Percentiles rank a stretch among this genome's conserved stretches.
phyloP scores from a whole-genome alignment of 2,797 vertebrate species.

The Myioborus miniatus region DNA sequence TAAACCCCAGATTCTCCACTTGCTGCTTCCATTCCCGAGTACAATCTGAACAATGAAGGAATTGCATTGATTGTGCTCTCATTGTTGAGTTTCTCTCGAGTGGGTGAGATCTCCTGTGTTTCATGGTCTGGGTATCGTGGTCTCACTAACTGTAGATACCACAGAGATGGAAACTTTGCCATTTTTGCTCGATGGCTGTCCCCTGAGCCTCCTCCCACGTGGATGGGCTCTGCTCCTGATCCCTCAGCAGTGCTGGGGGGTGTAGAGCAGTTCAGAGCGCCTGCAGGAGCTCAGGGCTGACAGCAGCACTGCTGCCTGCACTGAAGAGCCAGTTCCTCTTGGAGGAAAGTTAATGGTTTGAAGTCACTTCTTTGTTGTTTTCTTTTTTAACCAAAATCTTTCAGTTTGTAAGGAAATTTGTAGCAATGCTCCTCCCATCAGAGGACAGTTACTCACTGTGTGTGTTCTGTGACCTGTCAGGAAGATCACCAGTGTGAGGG shows the following conservation, averaged over 20 bases:
- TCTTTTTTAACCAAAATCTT: not conserved
- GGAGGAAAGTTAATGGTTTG: not conserved
- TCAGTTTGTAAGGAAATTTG: not conserved
- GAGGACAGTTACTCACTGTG: not conserved
- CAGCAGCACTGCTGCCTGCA: not conserved
- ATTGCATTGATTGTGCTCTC: slow-evolving; percentile 61
- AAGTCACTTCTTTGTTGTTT: not conserved
- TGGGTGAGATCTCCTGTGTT: slow-evolving; percentile 49
- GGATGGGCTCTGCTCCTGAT: not conserved
- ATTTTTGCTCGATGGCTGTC: not conserved
- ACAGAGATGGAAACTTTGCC: not conserved
- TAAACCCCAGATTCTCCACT: slow-evolving; percentile 81
- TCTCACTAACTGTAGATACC: slow-evolving; percentile 73
- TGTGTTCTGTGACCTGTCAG: not conserved
- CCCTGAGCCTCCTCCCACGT: not conserved
- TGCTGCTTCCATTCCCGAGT: slow-evolving; percentile 70
- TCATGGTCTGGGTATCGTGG: slow-evolving; percentile 77
- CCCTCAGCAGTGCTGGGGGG: not conserved
- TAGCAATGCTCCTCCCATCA: not conserved
- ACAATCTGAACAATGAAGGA: slow-evolving; percentile 64
- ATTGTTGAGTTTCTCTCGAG: slow-evolving; percentile 52
- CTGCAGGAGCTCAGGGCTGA: not conserved
- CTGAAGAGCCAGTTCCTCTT: not conserved
- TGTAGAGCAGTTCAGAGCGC: not conserved
- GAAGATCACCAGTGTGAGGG: not conserved